Conservation (phyloP, 2,113 vertebrate species). For the Neogobius melanostomus region DNA sequence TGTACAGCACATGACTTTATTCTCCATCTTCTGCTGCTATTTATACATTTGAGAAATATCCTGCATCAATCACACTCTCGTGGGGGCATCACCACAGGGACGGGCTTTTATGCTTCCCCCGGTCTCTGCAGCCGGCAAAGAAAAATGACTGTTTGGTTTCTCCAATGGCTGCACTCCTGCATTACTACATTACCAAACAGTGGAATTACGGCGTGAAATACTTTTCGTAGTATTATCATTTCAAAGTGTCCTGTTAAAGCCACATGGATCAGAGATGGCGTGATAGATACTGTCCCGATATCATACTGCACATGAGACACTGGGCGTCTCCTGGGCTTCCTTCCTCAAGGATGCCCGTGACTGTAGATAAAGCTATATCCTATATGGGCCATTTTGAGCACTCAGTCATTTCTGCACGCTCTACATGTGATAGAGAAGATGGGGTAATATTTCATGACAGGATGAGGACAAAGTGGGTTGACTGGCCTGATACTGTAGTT, state of each 20-base stretch:
- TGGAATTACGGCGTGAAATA: conserved; percentile 8
- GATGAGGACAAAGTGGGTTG: neutral
- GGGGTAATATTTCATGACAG: neutral
- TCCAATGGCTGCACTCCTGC: conserved; percentile 33
- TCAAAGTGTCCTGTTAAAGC: conserved; percentile 34
- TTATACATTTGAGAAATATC: conserved; percentile 30
- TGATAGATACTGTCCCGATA: conserved; percentile 31
- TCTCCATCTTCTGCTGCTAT: conserved; percentile 18
- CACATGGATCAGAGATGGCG: conserved; percentile 18
- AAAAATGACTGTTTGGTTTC: conserved; percentile 34
- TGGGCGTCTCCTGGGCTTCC: conserved; percentile 20
- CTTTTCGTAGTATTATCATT: conserved; percentile 26
- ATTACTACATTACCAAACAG: conserved; percentile 37
- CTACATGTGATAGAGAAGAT: conserved; percentile 4
- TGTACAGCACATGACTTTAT: neutral
- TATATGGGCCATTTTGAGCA: neutral
- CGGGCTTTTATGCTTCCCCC: conserved; percentile 29
- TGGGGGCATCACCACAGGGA: conserved; percentile 26
- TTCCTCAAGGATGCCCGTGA: too few species aligned
- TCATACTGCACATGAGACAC: conserved; percentile 17
- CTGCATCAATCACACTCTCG: conserved; percentile 39
- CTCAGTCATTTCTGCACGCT: conserved; percentile 1
- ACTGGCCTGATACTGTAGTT: neutral
- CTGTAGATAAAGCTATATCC: neutral
- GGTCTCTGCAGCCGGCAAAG: conserved; percentile 19